A percentile compares a stretch with the other conserved stretches of the same genome.
Conservation (phyloP, 1,140 invertebrate species). For the Chrysomallon squamiferum region DNA sequence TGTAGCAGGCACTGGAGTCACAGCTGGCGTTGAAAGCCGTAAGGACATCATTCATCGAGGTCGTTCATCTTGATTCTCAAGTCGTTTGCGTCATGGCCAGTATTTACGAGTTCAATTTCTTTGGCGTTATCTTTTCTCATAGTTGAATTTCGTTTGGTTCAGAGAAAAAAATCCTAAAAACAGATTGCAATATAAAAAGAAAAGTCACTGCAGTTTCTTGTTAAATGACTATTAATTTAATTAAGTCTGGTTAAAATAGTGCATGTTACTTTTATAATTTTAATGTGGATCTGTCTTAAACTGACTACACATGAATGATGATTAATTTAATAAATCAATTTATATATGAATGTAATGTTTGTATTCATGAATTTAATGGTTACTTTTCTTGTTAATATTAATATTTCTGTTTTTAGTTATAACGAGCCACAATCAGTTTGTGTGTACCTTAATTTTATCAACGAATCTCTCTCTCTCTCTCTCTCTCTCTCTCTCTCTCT, state of each 20-base stretch:
- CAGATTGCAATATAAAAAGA: neutral
- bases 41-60: neutral
- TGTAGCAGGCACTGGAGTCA: neutral
- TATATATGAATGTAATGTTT: too few relatives aligned
- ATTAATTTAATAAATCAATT: too few relatives aligned
- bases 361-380: too few relatives aligned
- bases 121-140: neutral
- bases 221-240: neutral
- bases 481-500: too few relatives aligned
- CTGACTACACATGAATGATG: neutral
- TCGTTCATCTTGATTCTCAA: neutral
- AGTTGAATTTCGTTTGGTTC: neutral
- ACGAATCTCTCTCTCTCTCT: too few relatives aligned
- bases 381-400: too few relatives aligned
- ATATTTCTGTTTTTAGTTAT: too few relatives aligned
- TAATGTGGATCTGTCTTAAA: neutral
- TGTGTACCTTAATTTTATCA: too few relatives aligned
- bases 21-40: neutral
- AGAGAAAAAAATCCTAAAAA: neutral
- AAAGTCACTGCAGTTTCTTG: neutral
- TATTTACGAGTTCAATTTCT: constrained; percentile 9
- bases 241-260: neutral
- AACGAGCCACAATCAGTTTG: too few relatives aligned
- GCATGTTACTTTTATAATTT: neutral
- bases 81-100: neutral